Conservation (phyloP, 2,888 invertebrate genomes). For the Acholoe squamosa region DNA sequence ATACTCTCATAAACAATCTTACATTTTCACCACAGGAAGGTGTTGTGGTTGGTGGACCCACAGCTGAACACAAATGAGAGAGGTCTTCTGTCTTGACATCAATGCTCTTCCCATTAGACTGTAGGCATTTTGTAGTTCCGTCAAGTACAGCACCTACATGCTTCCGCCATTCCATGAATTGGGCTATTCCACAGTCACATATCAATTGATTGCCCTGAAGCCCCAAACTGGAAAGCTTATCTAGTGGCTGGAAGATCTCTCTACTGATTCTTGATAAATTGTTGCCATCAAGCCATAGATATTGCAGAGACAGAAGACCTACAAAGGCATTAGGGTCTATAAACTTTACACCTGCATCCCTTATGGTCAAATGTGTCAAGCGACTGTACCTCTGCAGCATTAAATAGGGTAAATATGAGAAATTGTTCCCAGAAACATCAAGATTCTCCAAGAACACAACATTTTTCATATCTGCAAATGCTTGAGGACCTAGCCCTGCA, state of each 20-base stretch:
- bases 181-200: not conserved
- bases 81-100: not conserved
- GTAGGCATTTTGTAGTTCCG: not conserved
- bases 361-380: not conserved
- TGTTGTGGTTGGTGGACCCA: not conserved
- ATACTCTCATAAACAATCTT: not conserved
- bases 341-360: not conserved
- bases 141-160: not conserved
- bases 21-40: not conserved
- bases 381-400: not conserved
- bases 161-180: not conserved
- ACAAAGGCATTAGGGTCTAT: not conserved
- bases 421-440: not conserved
- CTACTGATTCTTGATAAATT: not conserved
- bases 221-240: not conserved
- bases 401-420: not conserved
- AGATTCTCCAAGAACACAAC: not conserved
- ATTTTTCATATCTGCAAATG: not conserved
- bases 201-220: not conserved
- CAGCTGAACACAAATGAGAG: not conserved
- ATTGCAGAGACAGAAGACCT: not conserved
- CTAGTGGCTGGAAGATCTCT: not conserved
- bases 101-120: not conserved
- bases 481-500: not conserved
- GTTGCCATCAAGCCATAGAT: not conserved